Evolutionary conservation across 1,140 invertebrate genomes (phyloP).

Genomic region (Sycobia sp.): DNA sequence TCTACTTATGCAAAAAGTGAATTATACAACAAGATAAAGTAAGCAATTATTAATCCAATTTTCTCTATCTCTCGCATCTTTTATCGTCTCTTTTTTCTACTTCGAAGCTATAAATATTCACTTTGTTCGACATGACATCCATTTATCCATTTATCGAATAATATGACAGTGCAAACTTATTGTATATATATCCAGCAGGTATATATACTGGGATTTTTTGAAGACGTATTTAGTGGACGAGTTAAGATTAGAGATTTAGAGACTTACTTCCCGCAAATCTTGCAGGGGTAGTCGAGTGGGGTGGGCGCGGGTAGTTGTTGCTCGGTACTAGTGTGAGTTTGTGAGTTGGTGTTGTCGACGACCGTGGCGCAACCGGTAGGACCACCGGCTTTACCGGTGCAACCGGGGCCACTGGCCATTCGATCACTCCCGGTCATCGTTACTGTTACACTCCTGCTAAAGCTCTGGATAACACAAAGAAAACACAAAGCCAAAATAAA

Average conservation of each 20-base stretch:
- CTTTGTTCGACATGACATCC: not conserved
- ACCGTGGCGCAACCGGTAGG: constrained; percentile 61
- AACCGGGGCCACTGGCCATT: constrained; percentile 48
- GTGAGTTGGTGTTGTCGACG: constrained; percentile 64
- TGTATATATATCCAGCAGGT: not conserved
- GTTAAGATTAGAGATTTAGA: constrained; percentile 42
- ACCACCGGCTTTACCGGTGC: constrained; percentile 69
- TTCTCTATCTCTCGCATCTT: constrained; percentile 36
- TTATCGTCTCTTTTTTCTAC: constrained; percentile 20
- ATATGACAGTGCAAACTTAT: not conserved
- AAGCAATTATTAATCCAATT: constrained; percentile 28
- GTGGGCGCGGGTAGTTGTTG: constrained; percentile 62
- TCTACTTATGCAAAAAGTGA: constrained; percentile 16
- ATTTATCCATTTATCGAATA: constrained; percentile 10
- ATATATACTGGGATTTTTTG: too few species aligned
- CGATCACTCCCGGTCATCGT: constrained; percentile 74
- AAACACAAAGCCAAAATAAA: constrained; percentile 64
- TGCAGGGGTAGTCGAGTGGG: constrained; percentile 81
- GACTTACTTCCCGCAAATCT: constrained; percentile 98
- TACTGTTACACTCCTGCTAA: constrained; percentile 76
- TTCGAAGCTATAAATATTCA: not conserved
- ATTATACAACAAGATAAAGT: too few species aligned
- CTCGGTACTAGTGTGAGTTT: constrained; percentile 64
- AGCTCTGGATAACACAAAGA: constrained; percentile 72
- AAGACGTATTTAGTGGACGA: too few species aligned